Evolutionary conservation across 2,113 vertebrate genomes (phyloP), one percentile per base, ranked within the genome.

Genomic region (Pseudorasbora parva): DNA sequence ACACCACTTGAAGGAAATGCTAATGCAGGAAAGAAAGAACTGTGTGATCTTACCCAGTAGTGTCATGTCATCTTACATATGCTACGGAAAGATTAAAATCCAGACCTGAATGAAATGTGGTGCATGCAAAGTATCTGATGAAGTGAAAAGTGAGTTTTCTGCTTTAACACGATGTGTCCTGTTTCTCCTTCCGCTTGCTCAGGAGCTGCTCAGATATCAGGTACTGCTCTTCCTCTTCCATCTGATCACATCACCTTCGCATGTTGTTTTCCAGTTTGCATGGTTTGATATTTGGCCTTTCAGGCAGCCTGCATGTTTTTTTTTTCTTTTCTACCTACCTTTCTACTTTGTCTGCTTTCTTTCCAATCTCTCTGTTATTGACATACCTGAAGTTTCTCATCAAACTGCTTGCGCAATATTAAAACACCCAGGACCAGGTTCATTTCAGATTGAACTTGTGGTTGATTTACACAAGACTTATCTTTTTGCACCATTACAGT

Each of bases 121-220:
- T 37, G 47, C 78, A 69, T 51, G 62, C 78, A 23, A 69, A 81
- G 45, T 54, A 51, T 81, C 25, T 74, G 23, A 8, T 27, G n/a
- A 74, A 19, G 45, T 74, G 43, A 72, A 60, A 71, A 69, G 41
- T 56, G 27, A 10, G 37, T 78, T 27, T 60, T 37, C 54, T 85
- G 25, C 49, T n/a, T 54, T 87, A 84, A 84, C 62, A 59, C 30
- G 17, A 12, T 54, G 21, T 76, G 15, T 84, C 17, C 41, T 79
- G 30, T 68, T 88, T 85, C 83, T 76, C 73, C 81, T 86, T 37
- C 76, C 83, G 87, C 91, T 89, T 88, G 87, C 88, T 88, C 89
- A 95, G 94, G 94, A 95, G 92, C 93, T 86, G 90, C 94, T 91
- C 92, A 95, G 93, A 92, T 94, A 88, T 91, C 93, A 95, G 94